Evolutionary conservation across 2,113 vertebrate genomes (phyloP), one percentile per base, ranked within the genome.

Genomic region (Taxidea taxus): DNA sequence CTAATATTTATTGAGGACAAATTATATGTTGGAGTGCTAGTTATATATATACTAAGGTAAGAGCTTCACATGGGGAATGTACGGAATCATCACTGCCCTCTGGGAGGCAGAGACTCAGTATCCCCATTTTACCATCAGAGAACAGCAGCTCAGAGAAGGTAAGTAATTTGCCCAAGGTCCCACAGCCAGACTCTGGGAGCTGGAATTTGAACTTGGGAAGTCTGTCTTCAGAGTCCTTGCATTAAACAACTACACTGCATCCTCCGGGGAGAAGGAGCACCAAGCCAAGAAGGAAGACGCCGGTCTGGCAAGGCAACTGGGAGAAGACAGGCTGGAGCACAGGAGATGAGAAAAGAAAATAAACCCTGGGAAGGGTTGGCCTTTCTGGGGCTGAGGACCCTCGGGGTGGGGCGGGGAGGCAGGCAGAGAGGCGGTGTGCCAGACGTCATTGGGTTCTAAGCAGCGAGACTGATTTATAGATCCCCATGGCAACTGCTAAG

Each of bases 401-500:
- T 21, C 1, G 0, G 31, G 25, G 20, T 7, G 42, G 18, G 42
- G 21, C 2, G 13, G 7, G 6, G 16, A 44, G 29, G 51, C 68
- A 64, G 84, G 82, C 77, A 51, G 31, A 39, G 60, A 89, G 72
- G 15, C 7, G 34, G 4, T 2, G 29, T 14, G 3, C 21, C 29
- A 4, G 60, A 12, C 1, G 27, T 31, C 66, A 58, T 14, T 47
- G 44, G 29, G 82, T 58, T 86, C 92, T 80, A 20, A 56, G 90
- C 15, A 0, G 49, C 51, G 37, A 42, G 42, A 74, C 23, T 66
- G n/a, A 31, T 64, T 86, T 44, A 68, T 31, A 75, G 87, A 95
- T 96, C 97, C 62, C 96, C 90, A 95, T 97, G 93, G 95, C 92
- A 92, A 97, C 88, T 47, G 54, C 90, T 80, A 80, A 58, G 78